phyloP scores from a whole-genome alignment of 2,113 vertebrate species.

The Macroglossus sobrinus region DNA sequence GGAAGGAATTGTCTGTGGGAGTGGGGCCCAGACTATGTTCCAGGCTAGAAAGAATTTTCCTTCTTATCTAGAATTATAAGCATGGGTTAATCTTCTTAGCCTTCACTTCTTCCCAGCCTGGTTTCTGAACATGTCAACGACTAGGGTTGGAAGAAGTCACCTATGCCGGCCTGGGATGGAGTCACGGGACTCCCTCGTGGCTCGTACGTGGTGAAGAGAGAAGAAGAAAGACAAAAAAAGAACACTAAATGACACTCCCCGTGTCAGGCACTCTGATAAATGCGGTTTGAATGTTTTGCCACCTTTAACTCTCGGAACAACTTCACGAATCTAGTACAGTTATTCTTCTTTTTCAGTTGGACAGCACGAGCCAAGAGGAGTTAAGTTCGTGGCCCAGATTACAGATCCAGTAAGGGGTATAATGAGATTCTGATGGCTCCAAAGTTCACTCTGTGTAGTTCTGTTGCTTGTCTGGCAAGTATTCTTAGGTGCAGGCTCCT shows the following conservation, averaged over 20 bases:
- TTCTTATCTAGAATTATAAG: neutral
- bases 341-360: neutral
- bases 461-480: neutral
- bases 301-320: neutral
- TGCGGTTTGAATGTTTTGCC: neutral
- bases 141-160: neutral
- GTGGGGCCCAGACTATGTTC: neutral
- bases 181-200: fast-evolving
- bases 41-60: neutral
- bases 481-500: neutral
- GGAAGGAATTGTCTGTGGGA: no score
- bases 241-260: neutral
- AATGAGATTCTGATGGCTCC: neutral
- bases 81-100: neutral
- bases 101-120: neutral
- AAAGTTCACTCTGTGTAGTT: no score
- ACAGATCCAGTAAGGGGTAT: neutral
- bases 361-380: neutral
- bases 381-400: neutral
- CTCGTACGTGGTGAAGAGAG: neutral
- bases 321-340: neutral
- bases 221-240: neutral
- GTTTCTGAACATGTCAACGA: neutral
- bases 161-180: neutral
- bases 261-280: neutral